Percentiles rank a stretch among this genome's conserved stretches.
Conservation (phyloP, 2,113 vertebrate species). For the Oceanites oceanicus region DNA sequence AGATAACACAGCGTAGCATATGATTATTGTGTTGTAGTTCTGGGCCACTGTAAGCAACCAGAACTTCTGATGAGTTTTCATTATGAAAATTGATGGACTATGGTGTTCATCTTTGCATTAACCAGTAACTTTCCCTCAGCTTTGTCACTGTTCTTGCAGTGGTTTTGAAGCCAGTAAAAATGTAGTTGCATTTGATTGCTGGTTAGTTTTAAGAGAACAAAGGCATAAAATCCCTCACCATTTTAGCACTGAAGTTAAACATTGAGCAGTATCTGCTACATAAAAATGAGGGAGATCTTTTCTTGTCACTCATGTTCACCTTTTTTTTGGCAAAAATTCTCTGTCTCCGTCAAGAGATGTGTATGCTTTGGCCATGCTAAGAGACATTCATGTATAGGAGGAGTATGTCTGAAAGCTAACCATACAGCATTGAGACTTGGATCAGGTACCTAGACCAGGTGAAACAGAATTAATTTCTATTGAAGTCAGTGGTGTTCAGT, state of each 20-base stretch:
- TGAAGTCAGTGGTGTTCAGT: neutral
- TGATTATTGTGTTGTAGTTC: neutral
- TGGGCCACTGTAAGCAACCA: neutral
- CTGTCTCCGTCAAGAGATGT: neutral
- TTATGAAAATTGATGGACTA: neutral
- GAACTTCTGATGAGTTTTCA: neutral
- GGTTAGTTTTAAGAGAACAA: neutral
- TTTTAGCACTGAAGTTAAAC: neutral
- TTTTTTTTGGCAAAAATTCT: neutral
- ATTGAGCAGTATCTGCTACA: neutral
- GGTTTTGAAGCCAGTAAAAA: neutral
- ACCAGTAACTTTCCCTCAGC: neutral
- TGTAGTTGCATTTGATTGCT: neutral
- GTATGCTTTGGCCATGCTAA: neutral
- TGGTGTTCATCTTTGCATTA: neutral
- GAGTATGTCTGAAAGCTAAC: neutral
- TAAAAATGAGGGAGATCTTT: neutral
- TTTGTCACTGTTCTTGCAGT: neutral
- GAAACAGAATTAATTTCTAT: neutral
- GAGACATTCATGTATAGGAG: neutral
- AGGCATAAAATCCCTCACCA: neutral
- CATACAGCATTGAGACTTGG: neutral
- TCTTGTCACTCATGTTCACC: neutral
- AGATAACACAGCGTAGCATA: neutral
- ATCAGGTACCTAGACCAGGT: neutral